Conservation (phyloP, 2,888 invertebrate genomes). For the Rambutsinella grinnellia region DNA sequence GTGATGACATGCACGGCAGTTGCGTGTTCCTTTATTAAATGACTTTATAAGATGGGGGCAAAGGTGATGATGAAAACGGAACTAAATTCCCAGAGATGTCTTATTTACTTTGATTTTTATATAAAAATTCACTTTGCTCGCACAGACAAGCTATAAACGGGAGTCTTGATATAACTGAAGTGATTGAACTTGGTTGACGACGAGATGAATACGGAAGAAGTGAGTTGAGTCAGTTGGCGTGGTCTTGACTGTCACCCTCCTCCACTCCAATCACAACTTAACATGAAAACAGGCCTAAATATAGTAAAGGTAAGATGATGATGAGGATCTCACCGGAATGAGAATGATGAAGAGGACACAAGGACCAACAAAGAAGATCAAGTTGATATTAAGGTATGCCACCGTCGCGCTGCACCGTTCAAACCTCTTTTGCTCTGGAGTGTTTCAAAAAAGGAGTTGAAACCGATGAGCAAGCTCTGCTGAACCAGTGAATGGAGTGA, state of each 20-base stretch:
- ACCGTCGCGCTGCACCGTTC: neutral
- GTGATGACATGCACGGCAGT: neutral
- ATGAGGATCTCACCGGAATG: neutral
- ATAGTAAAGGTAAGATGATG: neutral
- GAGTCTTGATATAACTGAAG: neutral
- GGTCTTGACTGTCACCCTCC: neutral
- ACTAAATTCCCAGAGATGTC: neutral
- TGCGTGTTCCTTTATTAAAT: too few species aligned
- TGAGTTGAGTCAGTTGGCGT: neutral
- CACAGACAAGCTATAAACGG: neutral
- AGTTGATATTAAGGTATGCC: neutral
- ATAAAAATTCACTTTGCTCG: neutral
- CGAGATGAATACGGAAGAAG: neutral
- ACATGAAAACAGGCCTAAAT: neutral
- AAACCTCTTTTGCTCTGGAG: neutral
- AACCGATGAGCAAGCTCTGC: neutral
- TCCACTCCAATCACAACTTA: neutral
- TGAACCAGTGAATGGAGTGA: neutral
- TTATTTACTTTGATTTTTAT: neutral
- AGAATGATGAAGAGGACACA: neutral
- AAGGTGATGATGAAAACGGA: neutral
- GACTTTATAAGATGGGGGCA: too few species aligned
- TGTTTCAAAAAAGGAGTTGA: neutral
- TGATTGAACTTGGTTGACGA: neutral
- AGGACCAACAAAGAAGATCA: neutral